phyloP scores from a whole-genome alignment of 2,797 vertebrate species.

The Fundulus diaphanus region DNA sequence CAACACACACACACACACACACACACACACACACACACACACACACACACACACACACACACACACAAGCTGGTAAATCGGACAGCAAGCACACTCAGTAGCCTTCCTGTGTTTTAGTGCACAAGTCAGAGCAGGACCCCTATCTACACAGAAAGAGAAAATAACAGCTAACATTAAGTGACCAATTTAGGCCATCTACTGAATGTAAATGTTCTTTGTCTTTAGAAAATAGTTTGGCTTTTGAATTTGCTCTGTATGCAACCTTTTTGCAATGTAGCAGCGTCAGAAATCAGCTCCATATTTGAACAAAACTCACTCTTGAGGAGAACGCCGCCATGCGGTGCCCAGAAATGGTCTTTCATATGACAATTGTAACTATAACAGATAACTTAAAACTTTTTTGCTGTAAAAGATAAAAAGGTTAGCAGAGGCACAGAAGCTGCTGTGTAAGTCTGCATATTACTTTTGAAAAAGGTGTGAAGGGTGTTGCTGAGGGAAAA shows the following conservation, averaged over 20 bases:
- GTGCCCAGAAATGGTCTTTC: no score
- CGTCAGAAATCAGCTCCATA: no score
- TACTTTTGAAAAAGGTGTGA: no score
- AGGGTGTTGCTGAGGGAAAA: no score
- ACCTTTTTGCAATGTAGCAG: no score
- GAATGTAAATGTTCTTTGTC: not conserved
- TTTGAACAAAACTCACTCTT: not conserved
- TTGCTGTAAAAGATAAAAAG: not conserved
- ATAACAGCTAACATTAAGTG: not conserved
- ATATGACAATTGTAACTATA: not conserved
- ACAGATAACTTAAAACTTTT: not conserved
- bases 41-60: constrained; percentile 12
- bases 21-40: constrained; percentile 21
- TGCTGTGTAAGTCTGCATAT: no score
- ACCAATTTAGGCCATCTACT: not conserved
- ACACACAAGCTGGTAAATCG: constrained; percentile 43
- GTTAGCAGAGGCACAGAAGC: no score
- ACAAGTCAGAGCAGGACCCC: constrained; percentile 2
- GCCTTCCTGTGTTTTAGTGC: constrained; percentile 22
- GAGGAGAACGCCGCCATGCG: not conserved
- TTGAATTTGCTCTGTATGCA: not conserved
- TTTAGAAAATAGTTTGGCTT: constrained; percentile 1
- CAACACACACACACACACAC: constrained; percentile 24
- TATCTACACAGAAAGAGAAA: not conserved
- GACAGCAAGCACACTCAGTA: constrained; percentile 31